Base-by-base conservation (phyloP, 37 sponge, comb jelly and placozoan species). In the Geodia barretti region DNA sequence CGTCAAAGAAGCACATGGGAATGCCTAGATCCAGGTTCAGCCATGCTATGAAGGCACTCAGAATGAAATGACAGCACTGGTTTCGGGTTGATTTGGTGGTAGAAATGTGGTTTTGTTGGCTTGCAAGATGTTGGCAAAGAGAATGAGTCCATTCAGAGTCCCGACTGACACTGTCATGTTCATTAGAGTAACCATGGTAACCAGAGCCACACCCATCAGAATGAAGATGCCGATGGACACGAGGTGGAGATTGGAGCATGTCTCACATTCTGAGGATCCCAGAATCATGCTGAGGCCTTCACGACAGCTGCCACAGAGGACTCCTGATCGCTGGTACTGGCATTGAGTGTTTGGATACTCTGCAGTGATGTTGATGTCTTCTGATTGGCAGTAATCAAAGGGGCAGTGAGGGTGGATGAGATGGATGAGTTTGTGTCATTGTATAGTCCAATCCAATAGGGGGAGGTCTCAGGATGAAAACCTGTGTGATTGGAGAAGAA, bases 141-240 rank as follows among this genome's bases (percentile, higher is more conserved):
- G 30, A 28, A 73, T 43, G 23, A 73, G 73, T 38, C 73, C 43
- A 73, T 73, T 73, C 43, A 73, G n/a, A 3, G 73, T 42, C 26
- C 73, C 73, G 14, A 20, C 43, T 38, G 41, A 38, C 4, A 73
- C 73, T 29, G 73, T 73, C 23, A 73, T 24, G n/a, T 40, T 39
- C n/a, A 38, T 3, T 4, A 3, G 43, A 23, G 29, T 41, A 1
- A 73, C 25, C 26, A 73, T 14, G 54, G 24, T 20, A 24, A 73
- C 73, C 23, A 73, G 29, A 3, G 11, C 73, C 1, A 73, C 54
- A 1, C 73, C 73, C 24, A 47, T 47, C 20, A 40, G 23, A 9
- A 14, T 14, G 43, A 73, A 73, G 21, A 36, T 23, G 24, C 38
- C 23, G 24, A 73, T n/a, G 26, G 41, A 29, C 14, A 9, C 47